A percentile compares a stretch with the other conserved stretches of the same genome.
These are phyloP conservation scores for Leptonema lineaticorne DNA, from an alignment of 1,140 invertebrate species.

Conservation along the genomic window DNA sequence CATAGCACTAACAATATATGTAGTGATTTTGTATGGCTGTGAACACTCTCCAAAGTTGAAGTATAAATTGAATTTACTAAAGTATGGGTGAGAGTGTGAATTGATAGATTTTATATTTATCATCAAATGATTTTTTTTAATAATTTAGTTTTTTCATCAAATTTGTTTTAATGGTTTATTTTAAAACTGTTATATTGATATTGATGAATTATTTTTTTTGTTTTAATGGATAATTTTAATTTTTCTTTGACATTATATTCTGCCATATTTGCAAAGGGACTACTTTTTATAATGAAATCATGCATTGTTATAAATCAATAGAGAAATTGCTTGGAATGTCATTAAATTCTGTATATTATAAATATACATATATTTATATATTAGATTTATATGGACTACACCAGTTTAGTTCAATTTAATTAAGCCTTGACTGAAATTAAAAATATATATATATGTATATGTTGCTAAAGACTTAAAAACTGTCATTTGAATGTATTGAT, in stretches of 20 bases:
- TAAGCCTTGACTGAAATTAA: slow-evolving; percentile 11
- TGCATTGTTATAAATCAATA: no score
- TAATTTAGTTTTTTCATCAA: neutral
- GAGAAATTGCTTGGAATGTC: slow-evolving; percentile 3
- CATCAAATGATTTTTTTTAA: neutral
- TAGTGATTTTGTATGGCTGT: slow-evolving; percentile 37
- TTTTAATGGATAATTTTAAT: no score
- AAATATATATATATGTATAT: neutral
- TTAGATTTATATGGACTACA: neutral
- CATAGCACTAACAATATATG: slow-evolving; percentile 25
- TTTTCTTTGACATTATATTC: neutral
- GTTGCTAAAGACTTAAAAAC: slow-evolving; percentile 7
- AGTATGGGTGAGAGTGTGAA: neutral
- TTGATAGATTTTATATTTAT: neutral
- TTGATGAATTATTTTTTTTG: neutral
- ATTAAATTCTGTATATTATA: slow-evolving; percentile 7
- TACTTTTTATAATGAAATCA: neutral
- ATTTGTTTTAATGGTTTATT: slow-evolving; percentile 4
- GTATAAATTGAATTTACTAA: neutral
- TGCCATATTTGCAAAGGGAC: neutral
- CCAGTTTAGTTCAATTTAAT: neutral
- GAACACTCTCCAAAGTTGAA: slow-evolving; percentile 20
- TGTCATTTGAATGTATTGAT: neutral
- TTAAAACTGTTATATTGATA: neutral
- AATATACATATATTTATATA: neutral